Conservation (phyloP, 2,113 vertebrate genomes). For the Scomber scombrus region DNA sequence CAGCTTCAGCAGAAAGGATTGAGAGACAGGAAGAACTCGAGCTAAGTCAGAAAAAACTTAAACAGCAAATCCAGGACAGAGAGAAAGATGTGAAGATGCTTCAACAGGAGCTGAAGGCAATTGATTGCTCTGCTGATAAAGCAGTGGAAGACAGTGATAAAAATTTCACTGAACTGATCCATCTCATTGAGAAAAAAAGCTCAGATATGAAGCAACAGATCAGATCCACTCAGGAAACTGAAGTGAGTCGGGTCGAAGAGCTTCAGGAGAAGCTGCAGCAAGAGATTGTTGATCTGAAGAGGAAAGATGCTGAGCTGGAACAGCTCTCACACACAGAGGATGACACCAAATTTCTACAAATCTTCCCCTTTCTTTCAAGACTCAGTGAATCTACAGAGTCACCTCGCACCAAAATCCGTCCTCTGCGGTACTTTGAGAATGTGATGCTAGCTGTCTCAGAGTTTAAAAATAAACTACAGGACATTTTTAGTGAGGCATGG, state of each 20-base stretch:
- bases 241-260: no score
- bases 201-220: no score
- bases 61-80: not conserved
- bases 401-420: not conserved
- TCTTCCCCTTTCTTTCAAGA: not conserved
- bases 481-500: not conserved
- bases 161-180: not conserved
- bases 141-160: not conserved
- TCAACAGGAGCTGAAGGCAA: no score
- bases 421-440: not conserved
- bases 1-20: not conserved
- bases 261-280: no score
- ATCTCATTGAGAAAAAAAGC: no score
- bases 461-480: not conserved
- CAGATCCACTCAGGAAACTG: no score
- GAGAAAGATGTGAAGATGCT: no score
- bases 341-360: not conserved
- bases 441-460: not conserved
- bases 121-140: not conserved
- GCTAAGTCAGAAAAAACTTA: not conserved
- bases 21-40: not conserved
- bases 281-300: no score
- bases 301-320: not conserved
- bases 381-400: no score
- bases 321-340: not conserved